phyloP scores from a whole-genome alignment of 1,140 invertebrate species.

The Drosophila parvula region DNA sequence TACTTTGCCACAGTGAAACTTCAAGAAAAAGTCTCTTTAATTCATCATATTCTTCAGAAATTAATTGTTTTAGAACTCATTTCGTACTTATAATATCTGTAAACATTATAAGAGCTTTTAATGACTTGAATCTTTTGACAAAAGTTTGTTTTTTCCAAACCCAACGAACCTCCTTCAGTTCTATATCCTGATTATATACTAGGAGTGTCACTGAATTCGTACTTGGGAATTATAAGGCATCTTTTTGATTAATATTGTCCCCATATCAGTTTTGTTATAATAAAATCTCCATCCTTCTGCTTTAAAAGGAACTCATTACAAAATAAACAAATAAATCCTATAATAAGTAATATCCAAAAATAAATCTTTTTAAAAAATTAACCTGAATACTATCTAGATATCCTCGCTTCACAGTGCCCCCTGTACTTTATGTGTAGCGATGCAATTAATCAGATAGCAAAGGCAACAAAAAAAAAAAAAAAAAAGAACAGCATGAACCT shows the following conservation, averaged over 20 bases:
- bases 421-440: conserved; percentile 27
- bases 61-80: no score
- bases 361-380: neutral
- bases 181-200: neutral
- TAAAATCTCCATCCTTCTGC: no score
- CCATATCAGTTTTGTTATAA: no score
- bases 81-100: no score
- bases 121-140: no score
- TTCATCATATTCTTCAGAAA: neutral
- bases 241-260: neutral
- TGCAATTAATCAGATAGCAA: conserved; percentile 44
- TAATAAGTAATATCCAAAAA: neutral
- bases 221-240: neutral
- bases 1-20: conserved; percentile 16
- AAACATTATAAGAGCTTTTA: neutral
- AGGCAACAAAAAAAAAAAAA: conserved; percentile 18
- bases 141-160: neutral
- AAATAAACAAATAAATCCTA: no score
- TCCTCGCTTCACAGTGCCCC: neutral
- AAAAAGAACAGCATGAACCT: conserved; percentile 28
- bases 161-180: neutral
- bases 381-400: neutral
- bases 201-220: neutral
- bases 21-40: neutral
- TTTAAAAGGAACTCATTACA: no score